Evolutionary conservation across 2,888 invertebrate genomes (phyloP).

Genomic region (Spicauda simplicius): DNA sequence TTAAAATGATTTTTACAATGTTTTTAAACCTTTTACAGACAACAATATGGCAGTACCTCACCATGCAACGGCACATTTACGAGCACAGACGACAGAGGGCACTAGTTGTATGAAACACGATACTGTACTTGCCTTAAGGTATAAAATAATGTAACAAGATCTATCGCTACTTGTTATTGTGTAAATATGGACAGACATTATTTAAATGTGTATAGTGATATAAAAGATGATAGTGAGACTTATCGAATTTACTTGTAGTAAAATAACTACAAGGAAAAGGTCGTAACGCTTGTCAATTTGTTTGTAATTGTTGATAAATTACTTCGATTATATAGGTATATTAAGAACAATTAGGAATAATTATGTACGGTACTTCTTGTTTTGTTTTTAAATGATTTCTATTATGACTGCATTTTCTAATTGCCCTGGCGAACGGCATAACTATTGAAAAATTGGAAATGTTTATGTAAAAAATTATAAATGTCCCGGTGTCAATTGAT

Average conservation of each 20-base stretch:
- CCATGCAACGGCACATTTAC: conserved; percentile 75
- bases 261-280: conserved; percentile 14
- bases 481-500: no score
- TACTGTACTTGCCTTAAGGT: conserved; percentile 8
- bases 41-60: conserved; percentile 52
- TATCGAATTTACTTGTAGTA: conserved; percentile 31
- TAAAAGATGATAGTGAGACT: conserved; percentile 26
- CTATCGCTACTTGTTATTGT: conserved; percentile 3
- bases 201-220: conserved; percentile 19
- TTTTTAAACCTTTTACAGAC: conserved; percentile 12
- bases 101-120: conserved; percentile 49
- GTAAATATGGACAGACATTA: neutral
- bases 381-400: no score
- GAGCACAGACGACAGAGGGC: conserved; percentile 72
- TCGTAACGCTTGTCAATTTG: conserved; percentile 15
- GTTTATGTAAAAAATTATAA: no score
- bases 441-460: no score
- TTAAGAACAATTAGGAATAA: no score
- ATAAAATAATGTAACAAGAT: neutral
- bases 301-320: neutral
- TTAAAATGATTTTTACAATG: no score
- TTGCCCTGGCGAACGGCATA: no score
- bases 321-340: neutral
- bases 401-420: no score
- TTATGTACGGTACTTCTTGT: no score